phyloP scores from a whole-genome alignment of 1,140 invertebrate genomes.

The Cyclargus thomasi region DNA sequence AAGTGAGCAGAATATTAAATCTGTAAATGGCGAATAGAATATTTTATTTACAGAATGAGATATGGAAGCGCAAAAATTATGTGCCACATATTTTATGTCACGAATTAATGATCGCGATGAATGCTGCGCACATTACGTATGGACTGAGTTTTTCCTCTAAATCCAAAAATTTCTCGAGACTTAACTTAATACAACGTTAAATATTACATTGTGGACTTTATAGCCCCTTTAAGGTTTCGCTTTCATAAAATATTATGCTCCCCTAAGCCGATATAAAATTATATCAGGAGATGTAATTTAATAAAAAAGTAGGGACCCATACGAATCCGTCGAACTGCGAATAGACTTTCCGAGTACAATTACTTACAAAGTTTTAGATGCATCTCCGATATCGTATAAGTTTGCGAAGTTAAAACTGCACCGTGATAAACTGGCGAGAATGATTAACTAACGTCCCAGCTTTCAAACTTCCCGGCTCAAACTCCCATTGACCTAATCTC shows the following conservation, averaged over 20 bases:
- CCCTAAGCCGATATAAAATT: not conserved
- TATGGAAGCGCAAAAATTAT: slow-evolving; percentile 19
- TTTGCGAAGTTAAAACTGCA: slow-evolving; percentile 3
- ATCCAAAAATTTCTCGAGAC: not conserved
- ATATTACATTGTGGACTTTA: slow-evolving; percentile 8
- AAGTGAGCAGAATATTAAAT: slow-evolving; percentile 23
- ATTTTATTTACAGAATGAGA: slow-evolving; percentile 22
- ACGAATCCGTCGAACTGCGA: not conserved
- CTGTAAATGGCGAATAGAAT: slow-evolving; percentile 22
- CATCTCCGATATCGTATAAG: not conserved
- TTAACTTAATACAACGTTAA: slow-evolving; percentile 11
- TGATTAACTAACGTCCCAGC: slow-evolving; percentile 6
- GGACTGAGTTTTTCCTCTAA: not conserved
- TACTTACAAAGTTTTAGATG: not conserved
- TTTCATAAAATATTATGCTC: not conserved
- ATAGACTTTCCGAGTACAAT: not conserved
- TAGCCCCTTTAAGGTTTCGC: slow-evolving; percentile 3
- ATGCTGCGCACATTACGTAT: not conserved
- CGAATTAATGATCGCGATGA: slow-evolving; percentile 15
- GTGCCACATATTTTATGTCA: slow-evolving; percentile 19
- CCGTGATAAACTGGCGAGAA: slow-evolving; percentile 3
- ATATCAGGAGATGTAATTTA: not conserved
- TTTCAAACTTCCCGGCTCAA: not conserved
- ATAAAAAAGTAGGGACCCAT: not conserved
- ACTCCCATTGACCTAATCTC: slow-evolving; percentile 15